Evolutionary conservation across 2,797 vertebrate genomes (phyloP).

Genomic region (Amniataba percoides): DNA sequence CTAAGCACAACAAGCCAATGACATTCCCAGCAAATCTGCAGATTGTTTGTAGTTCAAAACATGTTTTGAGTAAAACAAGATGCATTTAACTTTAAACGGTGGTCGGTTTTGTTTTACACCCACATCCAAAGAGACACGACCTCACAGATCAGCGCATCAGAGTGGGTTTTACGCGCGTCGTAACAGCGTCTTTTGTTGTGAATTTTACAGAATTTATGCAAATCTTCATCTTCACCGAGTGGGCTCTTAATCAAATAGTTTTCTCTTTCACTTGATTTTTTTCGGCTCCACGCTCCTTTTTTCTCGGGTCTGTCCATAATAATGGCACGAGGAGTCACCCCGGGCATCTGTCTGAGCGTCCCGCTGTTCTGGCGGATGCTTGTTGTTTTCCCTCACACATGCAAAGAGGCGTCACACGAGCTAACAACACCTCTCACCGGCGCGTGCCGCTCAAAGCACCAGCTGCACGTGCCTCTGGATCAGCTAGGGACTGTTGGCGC

Average conservation of each 20-base stretch:
- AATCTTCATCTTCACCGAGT: neutral
- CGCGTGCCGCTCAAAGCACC: constrained; percentile 43
- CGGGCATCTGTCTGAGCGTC: constrained; percentile 26
- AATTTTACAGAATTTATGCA: neutral
- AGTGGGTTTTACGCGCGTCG: constrained; percentile 32
- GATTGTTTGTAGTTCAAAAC: neutral
- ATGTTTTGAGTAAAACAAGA: neutral
- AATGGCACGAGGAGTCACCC: constrained; percentile 14
- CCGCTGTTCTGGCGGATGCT: constrained; percentile 47
- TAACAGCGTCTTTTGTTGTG: neutral
- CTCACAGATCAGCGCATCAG: neutral
- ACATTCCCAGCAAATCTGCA: rapidly evolving
- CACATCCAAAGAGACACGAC: neutral
- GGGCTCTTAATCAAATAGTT: neutral
- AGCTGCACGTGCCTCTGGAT: constrained; percentile 47
- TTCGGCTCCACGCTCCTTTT: neutral
- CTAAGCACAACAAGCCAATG: constrained; percentile 1
- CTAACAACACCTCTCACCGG: constrained; percentile 30
- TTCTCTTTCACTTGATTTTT: neutral
- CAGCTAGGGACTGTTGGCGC: neutral
- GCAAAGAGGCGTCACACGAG: constrained; percentile 49
- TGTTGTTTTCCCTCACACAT: constrained; percentile 27
- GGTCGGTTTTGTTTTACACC: neutral
- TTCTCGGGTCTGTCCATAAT: neutral
- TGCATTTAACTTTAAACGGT: too few species aligned